Evolutionary conservation across 2,797 vertebrate genomes (phyloP).

Genomic region (Calcarius lapponicus): DNA sequence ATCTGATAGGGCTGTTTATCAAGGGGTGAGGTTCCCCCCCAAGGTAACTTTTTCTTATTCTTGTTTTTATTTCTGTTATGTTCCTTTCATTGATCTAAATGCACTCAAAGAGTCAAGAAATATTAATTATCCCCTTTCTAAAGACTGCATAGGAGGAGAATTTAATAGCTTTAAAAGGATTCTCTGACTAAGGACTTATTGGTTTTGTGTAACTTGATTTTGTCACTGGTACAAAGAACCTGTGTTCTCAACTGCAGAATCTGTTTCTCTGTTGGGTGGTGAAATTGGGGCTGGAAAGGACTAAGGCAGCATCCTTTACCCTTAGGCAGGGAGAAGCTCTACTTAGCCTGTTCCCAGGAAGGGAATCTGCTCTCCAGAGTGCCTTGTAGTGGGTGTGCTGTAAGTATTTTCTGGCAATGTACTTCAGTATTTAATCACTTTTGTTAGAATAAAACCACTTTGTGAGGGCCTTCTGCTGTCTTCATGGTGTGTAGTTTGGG

Average conservation of each 20-base stretch:
- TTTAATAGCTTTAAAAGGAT: not conserved
- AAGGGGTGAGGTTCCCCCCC: fast-evolving
- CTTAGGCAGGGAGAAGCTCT: conserved; percentile 14
- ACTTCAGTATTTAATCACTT: not conserved
- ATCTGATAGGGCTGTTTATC: not conserved
- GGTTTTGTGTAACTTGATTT: not conserved
- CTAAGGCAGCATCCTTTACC: not conserved
- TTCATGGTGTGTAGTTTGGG: not conserved
- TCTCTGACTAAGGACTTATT: not conserved
- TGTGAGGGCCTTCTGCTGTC: not conserved
- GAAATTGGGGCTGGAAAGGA: not conserved
- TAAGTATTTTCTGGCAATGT: not conserved
- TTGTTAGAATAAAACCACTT: not conserved
- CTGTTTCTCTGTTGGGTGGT: not conserved
- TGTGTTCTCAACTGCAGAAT: not conserved
- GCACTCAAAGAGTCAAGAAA: not conserved
- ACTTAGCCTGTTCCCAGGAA: not conserved
- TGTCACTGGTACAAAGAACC: not conserved
- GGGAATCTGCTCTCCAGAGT: not conserved
- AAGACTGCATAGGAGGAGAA: not conserved
- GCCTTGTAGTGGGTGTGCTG: not conserved
- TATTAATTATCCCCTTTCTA: not conserved
- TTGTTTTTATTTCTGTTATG: not conserved
- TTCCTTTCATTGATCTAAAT: not conserved
- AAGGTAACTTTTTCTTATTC: fast-evolving